A percentile compares a stretch with the other conserved stretches of the same genome.
These are phyloP conservation scores for Trachelus stipa DNA, from an alignment of 2,888 invertebrate genomes.

Conservation along the genomic window DNA sequence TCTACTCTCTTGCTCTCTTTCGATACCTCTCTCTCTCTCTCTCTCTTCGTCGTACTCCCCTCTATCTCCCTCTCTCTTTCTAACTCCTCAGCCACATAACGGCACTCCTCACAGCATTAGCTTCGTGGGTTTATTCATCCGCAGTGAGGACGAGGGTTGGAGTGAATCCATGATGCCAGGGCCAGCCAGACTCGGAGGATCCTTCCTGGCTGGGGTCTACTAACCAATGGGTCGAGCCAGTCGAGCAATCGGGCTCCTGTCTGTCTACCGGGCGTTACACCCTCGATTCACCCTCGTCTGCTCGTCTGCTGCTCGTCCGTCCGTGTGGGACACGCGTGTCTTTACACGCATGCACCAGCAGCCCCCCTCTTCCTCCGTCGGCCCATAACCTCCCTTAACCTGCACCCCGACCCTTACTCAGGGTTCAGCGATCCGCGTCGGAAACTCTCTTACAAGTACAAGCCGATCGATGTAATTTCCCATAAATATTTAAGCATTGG, in stretches of 20 bases:
- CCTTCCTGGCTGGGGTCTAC: constrained; percentile 37
- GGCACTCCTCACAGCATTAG: constrained; percentile 9
- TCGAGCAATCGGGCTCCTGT: constrained; percentile 24
- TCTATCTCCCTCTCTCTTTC: neutral
- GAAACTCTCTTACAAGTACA: neutral
- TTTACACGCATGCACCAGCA: constrained; percentile 21
- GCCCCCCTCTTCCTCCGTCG: constrained; percentile 11
- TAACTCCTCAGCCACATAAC: neutral
- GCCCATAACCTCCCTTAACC: constrained; percentile 32
- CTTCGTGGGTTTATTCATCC: constrained; percentile 41
- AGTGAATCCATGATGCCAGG: constrained; percentile 2
- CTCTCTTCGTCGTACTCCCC: neutral
- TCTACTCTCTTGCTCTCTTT: constrained; percentile 3
- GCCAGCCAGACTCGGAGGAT: constrained; percentile 24
- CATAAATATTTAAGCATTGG: neutral
- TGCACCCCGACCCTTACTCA: constrained; percentile 38
- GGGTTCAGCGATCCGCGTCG: constrained; percentile 16
- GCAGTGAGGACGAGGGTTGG: constrained; percentile 35
- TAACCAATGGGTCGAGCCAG: constrained; percentile 29
- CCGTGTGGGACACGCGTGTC: constrained; percentile 16
- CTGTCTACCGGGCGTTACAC: constrained; percentile 26
- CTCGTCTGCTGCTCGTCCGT: constrained; percentile 27
- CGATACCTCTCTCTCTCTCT: neutral
- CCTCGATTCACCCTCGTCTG: constrained; percentile 26
- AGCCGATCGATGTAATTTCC: neutral